Percentiles rank a stretch among this genome's conserved stretches.
Conservation (phyloP, 2,113 vertebrate genomes). For the Tor tambroides region DNA sequence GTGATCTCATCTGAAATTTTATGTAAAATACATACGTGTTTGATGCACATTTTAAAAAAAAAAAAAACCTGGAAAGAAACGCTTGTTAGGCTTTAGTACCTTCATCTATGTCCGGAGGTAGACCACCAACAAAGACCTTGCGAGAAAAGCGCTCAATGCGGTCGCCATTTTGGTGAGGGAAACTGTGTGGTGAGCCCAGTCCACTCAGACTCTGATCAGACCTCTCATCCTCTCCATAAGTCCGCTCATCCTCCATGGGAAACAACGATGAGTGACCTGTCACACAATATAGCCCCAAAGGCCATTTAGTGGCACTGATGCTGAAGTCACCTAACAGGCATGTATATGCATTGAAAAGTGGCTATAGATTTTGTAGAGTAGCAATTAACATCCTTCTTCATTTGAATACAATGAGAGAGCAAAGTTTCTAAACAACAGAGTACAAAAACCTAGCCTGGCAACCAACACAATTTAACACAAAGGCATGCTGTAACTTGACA, state of each 20-base stretch:
- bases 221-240: conserved; percentile 93
- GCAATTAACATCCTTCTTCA: not conserved
- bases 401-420: conserved; percentile 27
- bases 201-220: conserved; percentile 90
- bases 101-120: conserved; percentile 98
- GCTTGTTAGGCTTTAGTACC: conserved; percentile 72
- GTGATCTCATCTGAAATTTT: conserved; percentile 91
- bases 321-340: not conserved
- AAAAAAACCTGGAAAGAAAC: not conserved
- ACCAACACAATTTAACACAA: conserved; percentile 8
- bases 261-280: conserved; percentile 96
- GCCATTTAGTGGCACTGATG: not conserved
- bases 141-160: conserved; percentile 95
- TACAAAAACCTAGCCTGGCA: conserved; percentile 12
- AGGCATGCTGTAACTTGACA: conserved; percentile 20
- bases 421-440: conserved; percentile 3
- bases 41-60: not conserved
- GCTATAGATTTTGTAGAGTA: not conserved
- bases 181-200: conserved; percentile 93
- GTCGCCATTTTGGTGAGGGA: conserved; percentile 97
- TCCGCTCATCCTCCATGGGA: conserved; percentile 93
- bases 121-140: conserved; percentile 96
- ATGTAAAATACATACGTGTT: not conserved
- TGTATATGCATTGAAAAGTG: not conserved
- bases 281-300: conserved; percentile 19